Conservation (phyloP, 2,888 invertebrate genomes). For the Ophraella communa region DNA sequence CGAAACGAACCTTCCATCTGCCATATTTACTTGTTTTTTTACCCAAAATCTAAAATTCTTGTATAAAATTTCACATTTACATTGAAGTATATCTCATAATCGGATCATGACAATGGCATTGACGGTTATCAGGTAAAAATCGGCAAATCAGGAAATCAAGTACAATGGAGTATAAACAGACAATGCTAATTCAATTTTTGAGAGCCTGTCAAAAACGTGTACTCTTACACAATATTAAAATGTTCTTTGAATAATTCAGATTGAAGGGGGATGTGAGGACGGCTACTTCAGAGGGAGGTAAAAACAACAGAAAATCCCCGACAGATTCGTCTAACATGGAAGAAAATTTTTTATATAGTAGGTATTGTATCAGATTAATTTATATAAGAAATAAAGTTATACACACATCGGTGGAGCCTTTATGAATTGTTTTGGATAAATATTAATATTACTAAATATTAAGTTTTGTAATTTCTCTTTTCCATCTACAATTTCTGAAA, state of each 20-base stretch:
- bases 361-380: too few relatives aligned
- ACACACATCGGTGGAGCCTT: too few relatives aligned
- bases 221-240: conserved; percentile 31
- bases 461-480: too few relatives aligned
- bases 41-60: conserved; percentile 12
- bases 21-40: conserved; percentile 19
- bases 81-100: conserved; percentile 31
- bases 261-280: neutral
- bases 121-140: conserved; percentile 40
- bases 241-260: conserved; percentile 6
- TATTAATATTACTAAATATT: too few relatives aligned
- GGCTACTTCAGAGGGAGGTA: neutral
- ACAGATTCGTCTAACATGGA: too few relatives aligned
- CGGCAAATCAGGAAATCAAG: conserved; percentile 34
- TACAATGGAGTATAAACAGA: conserved; percentile 32
- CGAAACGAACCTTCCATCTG: conserved; percentile 5
- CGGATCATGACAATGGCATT: conserved; percentile 38
- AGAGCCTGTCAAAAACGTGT: conserved; percentile 34
- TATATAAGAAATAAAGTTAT: too few relatives aligned
- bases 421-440: too few relatives aligned
- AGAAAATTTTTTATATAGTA: too few relatives aligned
- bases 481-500: too few relatives aligned
- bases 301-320: neutral
- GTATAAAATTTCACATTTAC: conserved; percentile 37
- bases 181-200: conserved; percentile 35